These are phyloP conservation scores for Brachionus plicatilis DNA, from an alignment of 1,140 invertebrate species.

Conservation along the genomic window DNA sequence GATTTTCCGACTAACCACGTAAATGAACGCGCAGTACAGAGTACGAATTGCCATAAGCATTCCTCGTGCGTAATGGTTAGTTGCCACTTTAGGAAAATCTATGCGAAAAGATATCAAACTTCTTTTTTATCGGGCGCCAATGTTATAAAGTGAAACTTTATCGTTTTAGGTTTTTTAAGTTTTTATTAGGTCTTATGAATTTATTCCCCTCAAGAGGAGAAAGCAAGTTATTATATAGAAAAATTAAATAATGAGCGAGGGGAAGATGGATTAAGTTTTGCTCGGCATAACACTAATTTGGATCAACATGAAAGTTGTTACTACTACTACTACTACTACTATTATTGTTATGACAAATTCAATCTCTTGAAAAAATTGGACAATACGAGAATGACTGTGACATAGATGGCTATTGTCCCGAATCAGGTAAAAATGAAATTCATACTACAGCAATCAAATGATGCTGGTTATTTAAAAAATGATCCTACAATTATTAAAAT, in stretches of 20 bases:
- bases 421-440: no score
- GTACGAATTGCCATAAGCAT: background rate
- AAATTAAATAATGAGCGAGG: background rate
- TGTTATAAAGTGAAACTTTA: background rate
- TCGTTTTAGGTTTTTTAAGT: background rate
- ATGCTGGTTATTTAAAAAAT: no score
- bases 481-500: no score
- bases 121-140: slow-evolving; percentile 2
- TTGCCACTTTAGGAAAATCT: background rate
- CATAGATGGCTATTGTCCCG: no score
- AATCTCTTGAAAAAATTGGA: no score
- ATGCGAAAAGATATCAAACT: background rate
- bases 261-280: background rate
- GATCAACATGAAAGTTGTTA: no score
- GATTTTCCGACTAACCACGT: background rate
- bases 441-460: no score
- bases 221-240: background rate
- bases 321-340: no score
- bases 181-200: background rate
- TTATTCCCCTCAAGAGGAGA: background rate
- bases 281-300: background rate
- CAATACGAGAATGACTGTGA: no score
- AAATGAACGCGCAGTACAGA: background rate
- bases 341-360: no score
- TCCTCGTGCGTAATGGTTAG: background rate